Conservation (phyloP, 2,888 invertebrate species). For the Melipona bicolor region DNA sequence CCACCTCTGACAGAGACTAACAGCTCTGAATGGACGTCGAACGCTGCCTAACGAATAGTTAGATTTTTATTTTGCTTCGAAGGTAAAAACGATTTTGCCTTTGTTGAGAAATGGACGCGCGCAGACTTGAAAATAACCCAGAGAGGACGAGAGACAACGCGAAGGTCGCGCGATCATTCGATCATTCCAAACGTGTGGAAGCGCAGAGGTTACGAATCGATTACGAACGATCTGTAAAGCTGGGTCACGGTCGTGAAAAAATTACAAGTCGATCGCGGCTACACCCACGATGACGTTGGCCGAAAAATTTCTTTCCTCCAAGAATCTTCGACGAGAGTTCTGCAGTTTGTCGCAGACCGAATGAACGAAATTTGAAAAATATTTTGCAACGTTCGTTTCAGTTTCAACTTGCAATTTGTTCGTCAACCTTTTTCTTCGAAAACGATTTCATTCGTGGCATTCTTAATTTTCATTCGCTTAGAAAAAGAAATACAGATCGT, state of each 20-base stretch:
- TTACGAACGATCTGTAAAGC: conserved; percentile 12
- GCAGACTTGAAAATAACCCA: conserved; percentile 6
- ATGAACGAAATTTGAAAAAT: too few species aligned
- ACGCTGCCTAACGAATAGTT: neutral
- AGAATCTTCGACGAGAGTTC: neutral
- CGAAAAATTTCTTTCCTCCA: neutral
- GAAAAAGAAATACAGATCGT: neutral
- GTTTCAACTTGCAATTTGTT: too few species aligned
- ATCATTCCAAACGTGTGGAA: conserved; percentile 1
- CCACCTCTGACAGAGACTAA: neutral
- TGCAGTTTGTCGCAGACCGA: too few species aligned
- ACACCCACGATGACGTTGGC: too few species aligned
- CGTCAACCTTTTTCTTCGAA: too few species aligned
- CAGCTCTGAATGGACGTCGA: neutral
- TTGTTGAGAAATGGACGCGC: neutral
- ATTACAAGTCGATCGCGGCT: neutral
- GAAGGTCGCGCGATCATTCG: conserved; percentile 12
- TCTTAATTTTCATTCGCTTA: too few species aligned
- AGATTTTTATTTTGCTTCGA: neutral
- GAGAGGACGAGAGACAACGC: neutral
- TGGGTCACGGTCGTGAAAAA: conserved; percentile 12
- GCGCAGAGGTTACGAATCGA: neutral
- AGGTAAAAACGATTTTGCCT: neutral
- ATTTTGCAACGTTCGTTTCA: too few species aligned
- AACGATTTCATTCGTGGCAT: too few species aligned